phyloP scores from a whole-genome alignment of 2,113 vertebrate species.

The Charina bottae region DNA sequence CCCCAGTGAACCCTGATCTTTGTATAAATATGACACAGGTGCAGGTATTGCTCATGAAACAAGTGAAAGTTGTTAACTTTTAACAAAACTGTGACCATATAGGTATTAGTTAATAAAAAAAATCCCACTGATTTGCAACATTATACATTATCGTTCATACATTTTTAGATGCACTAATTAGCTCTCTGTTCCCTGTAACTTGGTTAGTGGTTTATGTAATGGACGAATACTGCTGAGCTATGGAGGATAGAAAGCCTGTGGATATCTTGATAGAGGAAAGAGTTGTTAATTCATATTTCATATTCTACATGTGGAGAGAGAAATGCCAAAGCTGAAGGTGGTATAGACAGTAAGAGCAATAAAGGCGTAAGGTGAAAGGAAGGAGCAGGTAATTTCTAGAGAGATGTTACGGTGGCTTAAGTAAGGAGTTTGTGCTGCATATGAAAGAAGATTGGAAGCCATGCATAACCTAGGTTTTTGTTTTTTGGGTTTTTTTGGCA shows the following conservation, averaged over 20 bases:
- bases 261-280: neutral
- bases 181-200: neutral
- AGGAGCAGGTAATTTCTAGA: neutral
- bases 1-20: too few species aligned
- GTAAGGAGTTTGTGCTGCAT: neutral
- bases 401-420: neutral
- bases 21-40: too few species aligned
- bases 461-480: neutral
- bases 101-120: too few species aligned
- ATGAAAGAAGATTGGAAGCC: neutral
- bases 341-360: neutral
- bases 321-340: neutral
- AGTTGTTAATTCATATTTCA: neutral
- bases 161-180: conserved; percentile 29
- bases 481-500: neutral
- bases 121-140: neutral
- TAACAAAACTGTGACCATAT: too few species aligned
- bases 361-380: neutral
- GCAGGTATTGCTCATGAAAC: too few species aligned
- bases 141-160: neutral
- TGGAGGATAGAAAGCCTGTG: too few species aligned
- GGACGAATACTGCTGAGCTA: neutral
- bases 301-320: neutral
- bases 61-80: too few species aligned
- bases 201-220: neutral